Conservation (phyloP, 1,140 invertebrate genomes). For the Ceratina calcarata region DNA sequence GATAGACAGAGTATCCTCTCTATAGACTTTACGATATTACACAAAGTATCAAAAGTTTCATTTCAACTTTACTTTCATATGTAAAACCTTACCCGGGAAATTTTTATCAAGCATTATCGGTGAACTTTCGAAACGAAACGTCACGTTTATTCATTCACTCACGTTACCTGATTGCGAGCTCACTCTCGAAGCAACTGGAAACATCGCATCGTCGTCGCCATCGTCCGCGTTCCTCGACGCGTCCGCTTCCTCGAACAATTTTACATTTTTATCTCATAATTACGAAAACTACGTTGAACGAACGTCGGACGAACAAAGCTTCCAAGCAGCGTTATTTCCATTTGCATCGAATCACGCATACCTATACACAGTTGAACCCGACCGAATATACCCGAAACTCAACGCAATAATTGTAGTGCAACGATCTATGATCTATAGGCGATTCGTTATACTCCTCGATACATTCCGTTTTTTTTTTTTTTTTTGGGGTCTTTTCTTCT, state of each 20-base stretch:
- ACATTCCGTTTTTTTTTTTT: slow-evolving; percentile 1
- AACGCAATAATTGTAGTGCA: slow-evolving; percentile 28
- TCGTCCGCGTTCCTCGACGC: background rate
- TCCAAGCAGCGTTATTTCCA: slow-evolving; percentile 40
- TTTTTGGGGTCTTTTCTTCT: background rate
- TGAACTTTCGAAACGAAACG: slow-evolving; percentile 24
- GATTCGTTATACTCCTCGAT: slow-evolving; percentile 9
- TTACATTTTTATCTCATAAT: background rate
- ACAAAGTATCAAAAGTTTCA: slow-evolving; percentile 47
- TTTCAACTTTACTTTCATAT: slow-evolving; percentile 40
- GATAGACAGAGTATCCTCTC: slow-evolving; percentile 19
- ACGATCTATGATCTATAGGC: background rate
- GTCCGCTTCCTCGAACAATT: background rate
- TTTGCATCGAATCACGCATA: slow-evolving; percentile 35
- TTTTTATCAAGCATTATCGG: slow-evolving; percentile 17
- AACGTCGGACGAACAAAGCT: slow-evolving; percentile 11
- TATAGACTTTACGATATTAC: slow-evolving; percentile 36
- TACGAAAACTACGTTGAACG: background rate
- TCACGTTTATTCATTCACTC: slow-evolving; percentile 24
- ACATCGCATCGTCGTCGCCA: slow-evolving; percentile 17
- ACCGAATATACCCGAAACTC: slow-evolving; percentile 18
- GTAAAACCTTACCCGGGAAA: slow-evolving; percentile 30
- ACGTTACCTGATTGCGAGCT: slow-evolving; percentile 53
- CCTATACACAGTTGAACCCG: slow-evolving; percentile 48
- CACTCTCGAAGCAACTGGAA: slow-evolving; percentile 37